Percentiles rank a stretch among this genome's conserved stretches.
These are phyloP conservation scores for Macrosiphum euphorbiae DNA, from an alignment of 2,888 invertebrate genomes.

Conservation along the genomic window DNA sequence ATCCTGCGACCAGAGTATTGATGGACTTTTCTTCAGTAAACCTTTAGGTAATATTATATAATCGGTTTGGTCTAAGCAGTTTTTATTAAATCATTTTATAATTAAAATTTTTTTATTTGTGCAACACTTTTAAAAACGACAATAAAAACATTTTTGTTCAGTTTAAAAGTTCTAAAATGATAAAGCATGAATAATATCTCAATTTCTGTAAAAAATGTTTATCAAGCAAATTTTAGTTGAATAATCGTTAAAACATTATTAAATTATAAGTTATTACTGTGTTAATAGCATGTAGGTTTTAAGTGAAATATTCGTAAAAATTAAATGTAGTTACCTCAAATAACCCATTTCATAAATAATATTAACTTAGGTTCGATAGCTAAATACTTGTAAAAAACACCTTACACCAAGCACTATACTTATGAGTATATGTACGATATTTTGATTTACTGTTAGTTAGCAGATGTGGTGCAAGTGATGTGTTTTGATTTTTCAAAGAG, in stretches of 20 bases:
- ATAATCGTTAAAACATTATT: neutral
- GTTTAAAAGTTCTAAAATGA: neutral
- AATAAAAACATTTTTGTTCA: neutral
- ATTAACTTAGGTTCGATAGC: neutral
- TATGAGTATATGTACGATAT: neutral
- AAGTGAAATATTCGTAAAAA: neutral
- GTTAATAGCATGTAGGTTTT: neutral
- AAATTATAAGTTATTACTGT: neutral
- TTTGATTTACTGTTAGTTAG: neutral
- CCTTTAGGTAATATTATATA: neutral
- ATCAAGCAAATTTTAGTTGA: neutral
- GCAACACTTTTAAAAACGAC: neutral
- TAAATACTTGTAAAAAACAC: neutral
- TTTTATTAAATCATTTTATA: neutral
- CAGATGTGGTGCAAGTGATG: neutral
- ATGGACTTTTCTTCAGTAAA: neutral
- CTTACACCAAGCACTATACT: neutral
- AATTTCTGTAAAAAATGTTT: neutral
- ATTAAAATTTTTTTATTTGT: neutral
- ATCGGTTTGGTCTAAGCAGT: neutral
- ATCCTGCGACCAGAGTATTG: neutral
- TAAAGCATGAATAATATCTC: neutral
- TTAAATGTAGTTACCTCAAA: neutral
- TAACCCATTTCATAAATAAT: neutral
- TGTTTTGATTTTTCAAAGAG: neutral